These are phyloP conservation scores for Neotoxoptera formosana DNA, from an alignment of 1,140 invertebrate genomes.

Conservation along the genomic window DNA sequence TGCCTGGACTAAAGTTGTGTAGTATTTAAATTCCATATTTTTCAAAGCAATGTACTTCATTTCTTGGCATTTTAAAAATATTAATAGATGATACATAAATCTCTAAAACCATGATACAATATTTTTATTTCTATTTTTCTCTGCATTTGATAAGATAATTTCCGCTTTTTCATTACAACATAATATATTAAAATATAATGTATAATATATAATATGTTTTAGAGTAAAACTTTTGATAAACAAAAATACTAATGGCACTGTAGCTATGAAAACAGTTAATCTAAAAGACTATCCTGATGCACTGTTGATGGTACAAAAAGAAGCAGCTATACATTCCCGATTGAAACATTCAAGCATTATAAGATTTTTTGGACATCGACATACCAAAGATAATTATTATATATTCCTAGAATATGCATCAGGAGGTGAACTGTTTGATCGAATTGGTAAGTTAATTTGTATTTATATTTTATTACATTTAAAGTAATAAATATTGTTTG, in stretches of 20 bases:
- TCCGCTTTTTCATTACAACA: not conserved
- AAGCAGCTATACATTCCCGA: conserved; percentile 87
- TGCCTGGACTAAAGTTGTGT: not conserved
- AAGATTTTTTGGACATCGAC: conserved; percentile 85
- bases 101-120: not conserved
- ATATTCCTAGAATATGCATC: conserved; percentile 96
- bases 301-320: conserved; percentile 73
- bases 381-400: conserved; percentile 81
- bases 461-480: not conserved
- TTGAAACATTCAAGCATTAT: conserved; percentile 87
- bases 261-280: conserved; percentile 93
- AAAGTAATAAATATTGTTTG: conserved; percentile 60
- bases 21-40: not conserved
- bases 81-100: not conserved
- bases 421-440: conserved; percentile 96
- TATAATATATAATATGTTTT: conserved; percentile 60
- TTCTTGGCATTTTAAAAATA: not conserved
- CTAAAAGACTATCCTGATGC: conserved; percentile 76
- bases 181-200: not conserved
- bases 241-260: conserved; percentile 79
- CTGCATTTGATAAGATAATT: not conserved
- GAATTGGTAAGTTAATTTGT: conserved; percentile 78
- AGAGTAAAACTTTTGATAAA: conserved; percentile 94
- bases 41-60: not conserved
- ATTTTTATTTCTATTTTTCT: not conserved